Evolutionary conservation across 2,113 vertebrate species (phyloP), one percentile per base, ranked within the genome.

Genomic region (Ophiodon elongatus): DNA sequence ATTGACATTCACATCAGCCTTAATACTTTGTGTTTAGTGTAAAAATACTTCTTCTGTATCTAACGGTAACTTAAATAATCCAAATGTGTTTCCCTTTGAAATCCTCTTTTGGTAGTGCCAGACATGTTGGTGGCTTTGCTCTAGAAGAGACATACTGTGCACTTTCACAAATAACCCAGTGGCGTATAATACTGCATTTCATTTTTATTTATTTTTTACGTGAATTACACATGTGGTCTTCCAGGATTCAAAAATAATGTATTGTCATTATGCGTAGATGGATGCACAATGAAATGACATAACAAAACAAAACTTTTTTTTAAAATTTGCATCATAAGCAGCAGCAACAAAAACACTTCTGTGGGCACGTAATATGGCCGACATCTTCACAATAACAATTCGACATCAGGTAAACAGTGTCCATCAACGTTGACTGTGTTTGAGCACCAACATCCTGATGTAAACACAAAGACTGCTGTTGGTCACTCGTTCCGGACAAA

Each of bases 1-100:
- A 52, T 23, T 52, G 43, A 17, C 43, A 17, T 17, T 57, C n/a
- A 57, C 11, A 27, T 27, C 56, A 27, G 9, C 13, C 13, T 57
- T 14, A 27, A 25, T 57, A 9, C 50, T 50, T 50, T 50, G 45
- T 21, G 54, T 56, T 57, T 25, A 57, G n/a, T 57, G 54, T 11
- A 57, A 14, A 27, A 10, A 43, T 8, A 39, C 6, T 8, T 54
- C 4, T 57, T 59, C 25, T 19, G 27, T 31, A 60, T 60, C 27
- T 21, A 65, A 66, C 57, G 10, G 13, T 50, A 29, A 43, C 73
- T 71, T 59, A 35, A 19, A 31, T 2, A 70, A 78, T 67, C 19
- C 6, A 19, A 25, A 70, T 70, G 56, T 64, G 45, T 59, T 64
- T 76, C 64, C 72, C 29, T 39, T 35, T 71, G 27, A 54, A 79